Evolutionary conservation across 2,797 vertebrate genomes (phyloP).

Genomic region (Hybognathus amarus): DNA sequence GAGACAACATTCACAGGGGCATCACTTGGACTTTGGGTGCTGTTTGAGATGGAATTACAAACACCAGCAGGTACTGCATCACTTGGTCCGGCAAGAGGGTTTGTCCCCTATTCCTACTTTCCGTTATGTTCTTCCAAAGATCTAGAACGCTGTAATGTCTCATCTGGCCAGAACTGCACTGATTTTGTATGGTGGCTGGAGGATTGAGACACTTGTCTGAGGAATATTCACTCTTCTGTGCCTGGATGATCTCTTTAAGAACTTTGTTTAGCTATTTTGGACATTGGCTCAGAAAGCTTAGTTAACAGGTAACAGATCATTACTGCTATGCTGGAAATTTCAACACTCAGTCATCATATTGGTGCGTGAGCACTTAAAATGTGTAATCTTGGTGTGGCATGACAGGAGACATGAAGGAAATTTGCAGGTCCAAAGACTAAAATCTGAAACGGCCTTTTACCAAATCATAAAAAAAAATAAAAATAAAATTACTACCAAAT

Average conservation of each 20-base stretch:
- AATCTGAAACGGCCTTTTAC: neutral
- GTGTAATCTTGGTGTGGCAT: slow-evolving; percentile 33
- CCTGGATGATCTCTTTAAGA: slow-evolving; percentile 4
- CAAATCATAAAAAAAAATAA: too few species aligned
- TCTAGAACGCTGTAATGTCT: neutral
- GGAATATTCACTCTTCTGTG: neutral
- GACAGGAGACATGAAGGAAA: neutral
- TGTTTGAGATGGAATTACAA: neutral
- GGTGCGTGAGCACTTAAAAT: slow-evolving; percentile 32
- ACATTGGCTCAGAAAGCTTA: slow-evolving; percentile 8
- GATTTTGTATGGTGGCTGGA: neutral
- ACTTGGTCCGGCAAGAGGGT: neutral
- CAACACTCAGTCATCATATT: neutral
- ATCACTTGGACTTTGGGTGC: slow-evolving; percentile 63
- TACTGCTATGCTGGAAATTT: neutral
- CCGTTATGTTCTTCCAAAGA: slow-evolving; percentile 36
- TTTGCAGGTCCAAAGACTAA: neutral
- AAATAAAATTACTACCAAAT: neutral
- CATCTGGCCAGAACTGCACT: slow-evolving; percentile 20
- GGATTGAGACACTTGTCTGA: neutral
- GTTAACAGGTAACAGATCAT: slow-evolving; percentile 50
- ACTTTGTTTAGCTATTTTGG: neutral
- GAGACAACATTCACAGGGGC: slow-evolving; percentile 74
- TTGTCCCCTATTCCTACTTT: slow-evolving; percentile 40
- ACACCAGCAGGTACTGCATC: neutral